Evolutionary conservation across 2,797 vertebrate species (phyloP).

Genomic region (Spinus pinus): DNA sequence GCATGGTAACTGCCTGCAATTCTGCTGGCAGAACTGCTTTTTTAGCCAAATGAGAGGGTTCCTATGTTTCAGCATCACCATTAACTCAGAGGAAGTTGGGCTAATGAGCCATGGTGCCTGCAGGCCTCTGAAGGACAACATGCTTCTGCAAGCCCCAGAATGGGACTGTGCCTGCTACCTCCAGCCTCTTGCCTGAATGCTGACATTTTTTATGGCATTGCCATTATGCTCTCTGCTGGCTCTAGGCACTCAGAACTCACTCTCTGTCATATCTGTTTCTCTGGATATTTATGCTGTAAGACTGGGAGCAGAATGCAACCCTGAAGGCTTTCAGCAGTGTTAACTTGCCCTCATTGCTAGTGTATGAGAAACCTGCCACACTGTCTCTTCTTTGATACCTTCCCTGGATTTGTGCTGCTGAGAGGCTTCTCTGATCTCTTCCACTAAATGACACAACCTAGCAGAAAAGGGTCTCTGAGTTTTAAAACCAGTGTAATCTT

Average conservation of each 20-base stretch:
- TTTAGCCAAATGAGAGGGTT: background rate
- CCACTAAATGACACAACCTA: background rate
- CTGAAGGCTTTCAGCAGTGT: background rate
- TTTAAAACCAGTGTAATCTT: background rate
- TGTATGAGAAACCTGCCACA: background rate
- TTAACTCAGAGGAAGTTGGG: background rate
- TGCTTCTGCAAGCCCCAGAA: background rate
- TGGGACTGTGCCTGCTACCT: background rate
- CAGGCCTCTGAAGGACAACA: background rate
- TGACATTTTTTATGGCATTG: background rate
- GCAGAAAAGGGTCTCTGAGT: background rate
- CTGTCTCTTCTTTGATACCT: slow-evolving; percentile 17
- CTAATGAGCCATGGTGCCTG: background rate
- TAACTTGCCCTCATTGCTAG: background rate
- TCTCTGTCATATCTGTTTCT: background rate
- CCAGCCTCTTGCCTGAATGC: background rate
- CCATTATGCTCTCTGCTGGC: background rate
- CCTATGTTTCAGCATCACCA: background rate
- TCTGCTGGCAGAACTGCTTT: background rate
- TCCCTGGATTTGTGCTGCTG: background rate
- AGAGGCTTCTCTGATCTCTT: slow-evolving; percentile 19
- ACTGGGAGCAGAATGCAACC: background rate
- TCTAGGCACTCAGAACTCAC: background rate
- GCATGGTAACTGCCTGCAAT: background rate
- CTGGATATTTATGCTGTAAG: background rate